phyloP scores from a whole-genome alignment of 2,888 invertebrate genomes.

The Mellilla xanthometata region DNA sequence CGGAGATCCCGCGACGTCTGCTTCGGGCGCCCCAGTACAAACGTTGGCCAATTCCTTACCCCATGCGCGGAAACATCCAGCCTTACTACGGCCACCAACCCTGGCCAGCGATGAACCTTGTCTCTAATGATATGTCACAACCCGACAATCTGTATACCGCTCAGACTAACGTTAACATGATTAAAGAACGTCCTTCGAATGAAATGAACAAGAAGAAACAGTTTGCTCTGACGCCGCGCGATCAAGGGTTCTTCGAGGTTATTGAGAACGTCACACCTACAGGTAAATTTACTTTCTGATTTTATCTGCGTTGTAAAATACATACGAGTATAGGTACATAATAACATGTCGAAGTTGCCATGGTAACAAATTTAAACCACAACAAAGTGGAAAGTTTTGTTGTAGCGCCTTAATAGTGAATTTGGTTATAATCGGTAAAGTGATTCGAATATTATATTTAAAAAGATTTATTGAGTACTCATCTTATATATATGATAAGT shows the following conservation, averaged over 20 bases:
- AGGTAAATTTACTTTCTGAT: slow-evolving; percentile 29
- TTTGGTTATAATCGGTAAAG: no score
- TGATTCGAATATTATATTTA: no score
- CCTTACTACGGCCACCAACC: slow-evolving; percentile 4
- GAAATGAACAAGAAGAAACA: slow-evolving; percentile 27
- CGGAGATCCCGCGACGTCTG: slow-evolving; percentile 39
- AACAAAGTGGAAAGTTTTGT: no score
- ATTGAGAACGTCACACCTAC: slow-evolving; percentile 21
- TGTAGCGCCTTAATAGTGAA: no score
- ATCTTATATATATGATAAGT: no score
- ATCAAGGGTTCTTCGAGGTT: slow-evolving; percentile 48
- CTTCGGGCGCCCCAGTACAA: slow-evolving; percentile 30
- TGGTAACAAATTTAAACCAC: no score
- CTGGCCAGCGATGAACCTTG: slow-evolving; percentile 1
- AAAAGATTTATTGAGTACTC: no score
- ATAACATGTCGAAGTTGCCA: no score
- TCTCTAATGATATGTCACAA: neutral
- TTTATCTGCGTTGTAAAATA: no score
- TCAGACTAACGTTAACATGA: no score
- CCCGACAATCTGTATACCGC: neutral
- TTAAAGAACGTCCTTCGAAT: neutral
- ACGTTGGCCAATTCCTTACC: slow-evolving; percentile 15
- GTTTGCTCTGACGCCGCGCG: slow-evolving; percentile 55
- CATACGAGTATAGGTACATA: no score
- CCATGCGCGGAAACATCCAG: neutral